Evolutionary conservation across 2,113 vertebrate species (phyloP).

Genomic region (Channa argus): DNA sequence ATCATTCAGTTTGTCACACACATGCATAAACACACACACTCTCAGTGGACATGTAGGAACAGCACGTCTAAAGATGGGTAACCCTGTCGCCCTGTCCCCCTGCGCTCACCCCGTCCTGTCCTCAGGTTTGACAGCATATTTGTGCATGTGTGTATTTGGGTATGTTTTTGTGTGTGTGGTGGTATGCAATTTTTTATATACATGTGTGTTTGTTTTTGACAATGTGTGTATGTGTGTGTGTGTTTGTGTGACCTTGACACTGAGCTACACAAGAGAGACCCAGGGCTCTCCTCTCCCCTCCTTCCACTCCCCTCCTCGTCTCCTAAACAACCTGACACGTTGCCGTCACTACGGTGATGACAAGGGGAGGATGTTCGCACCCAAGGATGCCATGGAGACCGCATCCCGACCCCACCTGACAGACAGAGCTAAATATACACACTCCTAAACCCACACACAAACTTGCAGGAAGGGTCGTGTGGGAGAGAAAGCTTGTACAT

Average conservation of each 20-base stretch:
- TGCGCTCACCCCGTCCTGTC: conserved; percentile 73
- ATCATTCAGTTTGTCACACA: conserved; percentile 63
- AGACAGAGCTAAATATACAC: conserved; percentile 66
- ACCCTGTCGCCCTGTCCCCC: conserved; percentile 81
- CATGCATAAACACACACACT: conserved; percentile 41
- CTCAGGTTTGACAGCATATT: conserved; percentile 82
- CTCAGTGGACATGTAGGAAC: conserved; percentile 80
- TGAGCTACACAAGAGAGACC: conserved; percentile 76
- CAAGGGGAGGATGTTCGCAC: conserved; percentile 78
- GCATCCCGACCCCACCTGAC: conserved; percentile 80
- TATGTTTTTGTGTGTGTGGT: conserved; percentile 12
- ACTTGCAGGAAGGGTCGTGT: not conserved
- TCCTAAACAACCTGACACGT: conserved; percentile 81
- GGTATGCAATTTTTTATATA: conserved; percentile 37
- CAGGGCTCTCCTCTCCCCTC: conserved; percentile 58
- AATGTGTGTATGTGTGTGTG: conserved; percentile 25
- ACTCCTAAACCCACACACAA: conserved; percentile 20
- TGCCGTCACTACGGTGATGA: conserved; percentile 78
- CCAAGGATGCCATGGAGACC: conserved; percentile 78
- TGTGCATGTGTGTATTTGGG: conserved; percentile 49
- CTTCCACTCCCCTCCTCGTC: conserved; percentile 50
- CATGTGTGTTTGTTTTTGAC: conserved; percentile 64
- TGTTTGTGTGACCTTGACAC: conserved; percentile 80
- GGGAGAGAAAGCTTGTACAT: not conserved
- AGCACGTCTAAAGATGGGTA: conserved; percentile 80